Evolutionary conservation across 2,888 invertebrate genomes (phyloP), one percentile per base, ranked within the genome.

Genomic region (Drosophila prolongata): DNA sequence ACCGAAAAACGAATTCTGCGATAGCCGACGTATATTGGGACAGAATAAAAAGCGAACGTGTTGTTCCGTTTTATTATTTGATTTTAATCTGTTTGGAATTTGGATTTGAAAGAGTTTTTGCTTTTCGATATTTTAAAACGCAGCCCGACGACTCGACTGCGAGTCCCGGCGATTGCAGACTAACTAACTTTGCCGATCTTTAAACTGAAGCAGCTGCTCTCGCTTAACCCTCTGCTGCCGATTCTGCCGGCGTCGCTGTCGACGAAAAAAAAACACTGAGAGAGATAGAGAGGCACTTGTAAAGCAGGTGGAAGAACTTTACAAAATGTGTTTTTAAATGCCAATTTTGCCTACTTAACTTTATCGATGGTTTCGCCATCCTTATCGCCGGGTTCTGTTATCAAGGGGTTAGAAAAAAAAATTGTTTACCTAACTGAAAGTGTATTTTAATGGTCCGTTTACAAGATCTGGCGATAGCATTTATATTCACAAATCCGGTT

Each of bases 111-210:
- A 35, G 47, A 34, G 47, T 34, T 13, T 46, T 19, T 37, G 19
- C n/a, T 47, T 10, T 30, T n/a, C 1, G 14, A 38, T 43, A 14
- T 56, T 42, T 47, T 13, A 34, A 16, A 34, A 37, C 77, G 53
- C 74, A 60, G 27, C 35, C 43, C 77, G 77, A 68, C 83, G 78
- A 83, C 83, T 79, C 73, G 73, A 66, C 66, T 75, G 76, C 71
- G 77, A 90, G 85, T 77, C 86, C 79, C 76, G 75, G 75, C 83
- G 78, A 90, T 76, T 80, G 79, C 83, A 82, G 87, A 90, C 90
- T 90, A 85, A 83, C 67, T 78, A 75, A 76, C 85, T 79, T 73
- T 67, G 77, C 69, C 85, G 89, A 89, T 89, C 82, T 85, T 85
- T 67, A 75, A 78, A 61, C 76, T 84, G 79, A 78, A 75, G 79